Conservation (phyloP, 2,888 invertebrate species). For the Xanthia togata region DNA sequence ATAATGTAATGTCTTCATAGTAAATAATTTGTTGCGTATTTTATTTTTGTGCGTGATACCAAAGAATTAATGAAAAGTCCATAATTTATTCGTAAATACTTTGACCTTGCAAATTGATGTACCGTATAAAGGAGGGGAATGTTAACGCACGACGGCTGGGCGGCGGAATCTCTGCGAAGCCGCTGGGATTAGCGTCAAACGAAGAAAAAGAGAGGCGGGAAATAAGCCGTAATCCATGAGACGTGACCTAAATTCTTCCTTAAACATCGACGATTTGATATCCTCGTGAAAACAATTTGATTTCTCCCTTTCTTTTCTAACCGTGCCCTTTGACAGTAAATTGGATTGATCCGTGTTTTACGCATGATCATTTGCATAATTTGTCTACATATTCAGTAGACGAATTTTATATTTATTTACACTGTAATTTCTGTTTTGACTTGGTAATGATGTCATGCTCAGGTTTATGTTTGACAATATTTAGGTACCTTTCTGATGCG, state of each 20-base stretch:
- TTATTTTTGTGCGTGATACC: slow-evolving; percentile 33
- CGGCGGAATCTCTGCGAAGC: slow-evolving; percentile 84
- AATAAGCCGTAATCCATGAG: slow-evolving; percentile 89
- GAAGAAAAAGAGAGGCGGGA: slow-evolving; percentile 89
- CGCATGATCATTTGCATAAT: slow-evolving; percentile 74
- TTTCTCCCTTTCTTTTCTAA: slow-evolving; percentile 81
- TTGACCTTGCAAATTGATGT: slow-evolving; percentile 78
- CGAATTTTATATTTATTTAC: slow-evolving; percentile 53
- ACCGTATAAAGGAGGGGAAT: slow-evolving; percentile 65
- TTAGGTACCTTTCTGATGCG: not conserved
- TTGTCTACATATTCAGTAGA: slow-evolving; percentile 58
- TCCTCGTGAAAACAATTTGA: slow-evolving; percentile 87
- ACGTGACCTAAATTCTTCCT: slow-evolving; percentile 89
- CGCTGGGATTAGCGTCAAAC: slow-evolving; percentile 88
- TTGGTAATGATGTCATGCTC: slow-evolving; percentile 11
- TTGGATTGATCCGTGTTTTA: slow-evolving; percentile 78
- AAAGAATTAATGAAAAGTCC: slow-evolving; percentile 34
- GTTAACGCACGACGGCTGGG: slow-evolving; percentile 71
- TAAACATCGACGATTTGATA: slow-evolving; percentile 89
- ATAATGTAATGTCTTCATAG: slow-evolving; percentile 8
- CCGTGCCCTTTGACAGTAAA: slow-evolving; percentile 78
- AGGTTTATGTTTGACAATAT: slow-evolving; percentile 25
- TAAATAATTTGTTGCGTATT: slow-evolving; percentile 25
- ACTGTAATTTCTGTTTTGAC: slow-evolving; percentile 32
- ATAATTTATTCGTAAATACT: slow-evolving; percentile 67